Percentiles rank a stretch among this genome's conserved stretches.
Conservation (phyloP, 2,797 vertebrate species). For the Garrulus glandarius region DNA sequence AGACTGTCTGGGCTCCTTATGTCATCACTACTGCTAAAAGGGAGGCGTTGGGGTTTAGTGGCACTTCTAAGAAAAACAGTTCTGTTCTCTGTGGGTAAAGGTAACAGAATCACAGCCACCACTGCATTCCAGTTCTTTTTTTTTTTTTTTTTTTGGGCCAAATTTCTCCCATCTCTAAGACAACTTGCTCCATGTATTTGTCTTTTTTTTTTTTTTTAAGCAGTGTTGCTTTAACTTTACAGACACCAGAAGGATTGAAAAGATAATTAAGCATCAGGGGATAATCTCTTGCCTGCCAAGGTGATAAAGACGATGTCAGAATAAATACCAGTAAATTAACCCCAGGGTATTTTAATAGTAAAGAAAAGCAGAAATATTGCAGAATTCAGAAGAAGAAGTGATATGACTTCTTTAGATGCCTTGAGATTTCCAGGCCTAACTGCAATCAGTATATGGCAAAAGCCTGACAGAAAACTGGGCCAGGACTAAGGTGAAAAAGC, state of each 20-base stretch:
- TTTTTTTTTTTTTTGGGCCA: not conserved
- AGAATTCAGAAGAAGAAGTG: not conserved
- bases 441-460: not conserved
- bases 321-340: not conserved
- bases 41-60: not conserved
- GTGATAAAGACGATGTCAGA: not conserved
- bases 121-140: not conserved
- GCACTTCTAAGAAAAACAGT: not conserved
- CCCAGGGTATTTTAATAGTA: not conserved
- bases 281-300: constrained; percentile 7
- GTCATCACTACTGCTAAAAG: not conserved
- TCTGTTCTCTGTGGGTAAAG: not conserved
- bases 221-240: not conserved
- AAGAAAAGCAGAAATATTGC: not conserved
- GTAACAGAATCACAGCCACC: not conserved
- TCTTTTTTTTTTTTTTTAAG: not conserved
- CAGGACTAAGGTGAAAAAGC: not conserved
- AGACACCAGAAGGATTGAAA: not conserved
- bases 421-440: not conserved
- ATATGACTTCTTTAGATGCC: not conserved
- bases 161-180: not conserved
- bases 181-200: not conserved
- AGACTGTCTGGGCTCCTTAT: not conserved
- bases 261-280: constrained; percentile 5
- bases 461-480: not conserved